A percentile compares a stretch with the other conserved stretches of the same genome.
phyloP scores from a whole-genome alignment of 2,888 invertebrate species.

The Digitonthophagus gazella region DNA sequence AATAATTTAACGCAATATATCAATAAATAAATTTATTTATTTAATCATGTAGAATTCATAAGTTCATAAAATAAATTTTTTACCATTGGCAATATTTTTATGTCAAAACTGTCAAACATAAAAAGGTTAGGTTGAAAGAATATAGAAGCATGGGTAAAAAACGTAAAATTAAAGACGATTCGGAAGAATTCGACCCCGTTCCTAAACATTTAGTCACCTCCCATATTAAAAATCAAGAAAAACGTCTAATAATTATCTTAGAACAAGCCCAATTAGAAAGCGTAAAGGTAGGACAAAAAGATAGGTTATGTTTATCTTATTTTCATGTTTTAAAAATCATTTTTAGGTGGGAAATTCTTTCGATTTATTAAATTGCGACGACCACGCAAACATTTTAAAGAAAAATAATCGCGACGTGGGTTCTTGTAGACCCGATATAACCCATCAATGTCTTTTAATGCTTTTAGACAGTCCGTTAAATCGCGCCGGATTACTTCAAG shows the following conservation, averaged over 20 bases:
- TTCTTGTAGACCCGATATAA: conserved; percentile 92
- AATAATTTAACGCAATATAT: too few species aligned
- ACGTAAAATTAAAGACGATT: conserved; percentile 52
- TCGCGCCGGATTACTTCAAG: conserved; percentile 92
- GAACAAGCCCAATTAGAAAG: conserved; percentile 95
- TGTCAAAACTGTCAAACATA: too few species aligned
- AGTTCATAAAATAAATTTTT: too few species aligned
- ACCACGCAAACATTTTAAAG: conserved; percentile 79
- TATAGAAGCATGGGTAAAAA: conserved; percentile 63
- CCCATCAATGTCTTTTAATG: conserved; percentile 97
- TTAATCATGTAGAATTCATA: too few species aligned
- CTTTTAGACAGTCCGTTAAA: conserved; percentile 96
- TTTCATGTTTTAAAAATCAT: background rate
- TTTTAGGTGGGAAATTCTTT: conserved; percentile 79
- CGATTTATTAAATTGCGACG: conserved; percentile 92
- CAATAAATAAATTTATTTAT: too few species aligned
- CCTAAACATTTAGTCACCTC: conserved; percentile 76
- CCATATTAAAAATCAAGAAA: conserved; percentile 80
- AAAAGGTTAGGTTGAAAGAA: too few species aligned
- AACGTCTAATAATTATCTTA: conserved; percentile 87
- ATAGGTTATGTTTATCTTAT: background rate
- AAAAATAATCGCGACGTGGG: conserved; percentile 86
- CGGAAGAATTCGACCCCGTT: conserved; percentile 75
- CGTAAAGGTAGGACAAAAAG: conserved; percentile 79
- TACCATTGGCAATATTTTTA: too few species aligned